Base-by-base conservation (phyloP, 2,797 vertebrate genomes). In the Characodon lateralis region DNA sequence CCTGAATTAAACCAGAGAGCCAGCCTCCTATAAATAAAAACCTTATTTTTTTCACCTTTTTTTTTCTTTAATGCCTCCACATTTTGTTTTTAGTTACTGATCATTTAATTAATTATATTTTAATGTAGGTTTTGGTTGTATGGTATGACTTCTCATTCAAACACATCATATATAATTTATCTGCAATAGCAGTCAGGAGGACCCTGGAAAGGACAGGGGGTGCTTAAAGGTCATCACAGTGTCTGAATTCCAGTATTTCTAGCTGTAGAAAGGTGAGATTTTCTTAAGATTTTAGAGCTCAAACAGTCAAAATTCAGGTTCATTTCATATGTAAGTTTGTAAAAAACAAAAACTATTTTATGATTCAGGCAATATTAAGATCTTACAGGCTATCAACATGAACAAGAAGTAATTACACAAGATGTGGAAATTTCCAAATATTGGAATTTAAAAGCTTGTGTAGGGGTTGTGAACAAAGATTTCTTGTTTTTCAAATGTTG, bases 401-500 rank as follows among this genome's bases (percentile, higher is more conserved):
- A 50, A 50, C 2, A 61, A 8, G 8, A 63, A 63, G 31, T 20
- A 63, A 20, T 65, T 26, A 43, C 20, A 46, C 22, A 7, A 68
- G 35, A 46, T 46, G 24, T 16, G 14, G 3, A 26, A n/a, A 18
- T 43, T 0, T 43, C 12, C 2, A 46, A 18, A 59, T 85, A 80
- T 91, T 91, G 88, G 83, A 89, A 87, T 88, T 89, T 90, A 87
- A 87, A 85, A 79, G 82, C 24, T 39, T 56, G 76, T 55, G 79
- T 79, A 70, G 78, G 75, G 81, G 83, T 79, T 88, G 85, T 86
- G 89, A 91, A 89, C 89, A 93, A 85, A 87, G 85, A 93, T 92
- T 86, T 89, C 50, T 86, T 84, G 79, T 82, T 86, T 81, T 89
- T 88, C 83, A 88, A 83, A 85, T 71, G 68, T 74, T 82, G 71